Base-by-base conservation (phyloP, 2,888 invertebrate species). In the Epsilonema sp. region DNA sequence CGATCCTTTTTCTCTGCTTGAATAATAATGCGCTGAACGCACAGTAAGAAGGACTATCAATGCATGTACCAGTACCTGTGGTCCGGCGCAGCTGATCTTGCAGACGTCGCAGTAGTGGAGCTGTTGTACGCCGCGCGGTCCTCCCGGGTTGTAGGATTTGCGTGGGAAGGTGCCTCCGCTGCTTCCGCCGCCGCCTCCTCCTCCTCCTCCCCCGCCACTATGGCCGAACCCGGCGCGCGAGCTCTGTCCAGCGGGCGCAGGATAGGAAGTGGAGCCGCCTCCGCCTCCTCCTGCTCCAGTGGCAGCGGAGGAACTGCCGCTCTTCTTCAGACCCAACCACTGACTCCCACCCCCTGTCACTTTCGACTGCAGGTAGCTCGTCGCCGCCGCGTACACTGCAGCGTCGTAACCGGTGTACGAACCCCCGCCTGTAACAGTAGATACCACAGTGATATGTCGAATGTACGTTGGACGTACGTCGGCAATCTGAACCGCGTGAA, bases 41-140 rank as follows among this genome's bases (percentile, higher is more conserved):
- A n/a, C n/a, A n/a, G n/a, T n/a, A n/a, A n/a, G n/a, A n/a, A n/a
- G n/a, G n/a, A n/a, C n/a, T n/a, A n/a, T n/a, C n/a, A n/a, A n/a
- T n/a, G n/a, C n/a, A n/a, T n/a, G 31, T 31, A 31, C 31, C 31
- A 16, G 31, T 46, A 78, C 78, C 75, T 84, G 84, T 2, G 85
- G 85, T 0, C 87, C 87, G 53, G 86, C 87, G 69, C 87, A 92
- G 63, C 89, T 90, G 62, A 94, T 92, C 70, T 92, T 89, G 70
- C 94, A 94, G 19, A 92, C 89, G 67, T 94, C 92, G 67, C 94
- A 94, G 70, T 92, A 94, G 69, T 92, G 90, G 53, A 92, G 73
- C 64, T 87, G 85, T 65, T 86, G 85, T 25, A 5, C 20, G 2
- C 36, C 40, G n/a, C n/a, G 31, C 31, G 16, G 25, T 3, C 42